Evolutionary conservation across 2,888 invertebrate species (phyloP), one percentile per base, ranked within the genome.

Genomic region (Philereme vetulata): DNA sequence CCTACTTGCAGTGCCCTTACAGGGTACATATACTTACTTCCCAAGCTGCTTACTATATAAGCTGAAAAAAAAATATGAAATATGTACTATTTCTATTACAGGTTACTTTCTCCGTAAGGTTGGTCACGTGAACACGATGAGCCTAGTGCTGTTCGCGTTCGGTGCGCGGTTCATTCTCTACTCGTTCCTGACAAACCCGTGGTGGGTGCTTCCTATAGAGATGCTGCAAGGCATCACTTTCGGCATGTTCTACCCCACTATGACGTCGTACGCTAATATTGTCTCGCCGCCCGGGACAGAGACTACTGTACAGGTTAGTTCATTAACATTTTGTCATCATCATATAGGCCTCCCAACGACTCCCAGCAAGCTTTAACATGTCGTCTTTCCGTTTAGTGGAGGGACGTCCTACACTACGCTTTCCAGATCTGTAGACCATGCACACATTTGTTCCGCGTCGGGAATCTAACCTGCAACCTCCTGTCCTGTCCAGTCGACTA

Each of bases 201-300:
- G 98, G 97, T 95, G 94, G 92, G 95, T 96, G 49, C 89, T 98
- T 61, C 95, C 97, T 0, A 94, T 98, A 53, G 98, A 98, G 84
- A 82, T 97, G 63, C 86, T 96, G 6, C 97, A 98, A 84, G 98
- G 98, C 0, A 88, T 98, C 32, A 97, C 98, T 0, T 96, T 97
- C 80, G 98, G 98, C 21, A 93, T 98, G 79, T 96, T 96, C 75
- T 98, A 96, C 82, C 95, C 97, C 0, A 95, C 97, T 7, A 97
- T 97, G 96, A 95, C 97, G 11, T 96, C 97, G 0, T 98, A 97
- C 84, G 97, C 97, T 0, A 96, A 95, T 77, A 94, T 96, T 64
- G 94, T 97, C 0, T 95, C 97, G 2, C 97, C 97, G 1, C 94
- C 95, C 0, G 97, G 97, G 7, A 96, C 96, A 0, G 96, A 97